Evolutionary conservation across 2,113 vertebrate genomes (phyloP).

Genomic region (Lophura nycthemera): DNA sequence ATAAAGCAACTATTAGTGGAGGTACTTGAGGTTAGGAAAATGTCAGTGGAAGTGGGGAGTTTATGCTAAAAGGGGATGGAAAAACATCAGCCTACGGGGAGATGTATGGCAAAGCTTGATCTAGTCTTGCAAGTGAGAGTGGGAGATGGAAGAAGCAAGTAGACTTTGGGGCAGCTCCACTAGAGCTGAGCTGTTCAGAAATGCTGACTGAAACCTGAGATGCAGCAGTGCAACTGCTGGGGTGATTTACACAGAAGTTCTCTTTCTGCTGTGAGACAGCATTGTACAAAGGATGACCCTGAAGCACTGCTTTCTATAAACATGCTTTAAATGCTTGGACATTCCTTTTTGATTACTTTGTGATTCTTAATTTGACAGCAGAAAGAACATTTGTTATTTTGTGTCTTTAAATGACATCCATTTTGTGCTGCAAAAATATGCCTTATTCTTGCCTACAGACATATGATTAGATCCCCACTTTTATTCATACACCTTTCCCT

Average conservation of each 20-base stretch:
- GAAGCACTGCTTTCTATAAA: not conserved
- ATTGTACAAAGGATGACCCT: not conserved
- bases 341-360: not conserved
- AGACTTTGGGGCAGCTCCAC: not conserved
- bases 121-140: not conserved
- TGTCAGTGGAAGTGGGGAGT: not conserved
- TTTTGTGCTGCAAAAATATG: not conserved
- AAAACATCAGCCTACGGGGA: not conserved
- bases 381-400: not conserved
- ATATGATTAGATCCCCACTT: not conserved
- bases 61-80: not conserved
- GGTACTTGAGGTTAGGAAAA: not conserved
- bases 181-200: not conserved
- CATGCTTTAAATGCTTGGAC: not conserved
- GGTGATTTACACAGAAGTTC: not conserved
- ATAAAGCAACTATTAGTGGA: not conserved
- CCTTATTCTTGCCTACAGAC: not conserved
- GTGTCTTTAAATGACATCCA: not conserved
- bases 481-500: not conserved
- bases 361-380: not conserved
- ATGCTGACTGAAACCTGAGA: not conserved
- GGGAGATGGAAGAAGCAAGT: not conserved
- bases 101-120: not conserved
- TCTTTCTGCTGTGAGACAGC: not conserved
- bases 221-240: not conserved